Evolutionary conservation across 2,797 vertebrate genomes (phyloP), one percentile per base, ranked within the genome.

Genomic region (Poliocrania exsul): DNA sequence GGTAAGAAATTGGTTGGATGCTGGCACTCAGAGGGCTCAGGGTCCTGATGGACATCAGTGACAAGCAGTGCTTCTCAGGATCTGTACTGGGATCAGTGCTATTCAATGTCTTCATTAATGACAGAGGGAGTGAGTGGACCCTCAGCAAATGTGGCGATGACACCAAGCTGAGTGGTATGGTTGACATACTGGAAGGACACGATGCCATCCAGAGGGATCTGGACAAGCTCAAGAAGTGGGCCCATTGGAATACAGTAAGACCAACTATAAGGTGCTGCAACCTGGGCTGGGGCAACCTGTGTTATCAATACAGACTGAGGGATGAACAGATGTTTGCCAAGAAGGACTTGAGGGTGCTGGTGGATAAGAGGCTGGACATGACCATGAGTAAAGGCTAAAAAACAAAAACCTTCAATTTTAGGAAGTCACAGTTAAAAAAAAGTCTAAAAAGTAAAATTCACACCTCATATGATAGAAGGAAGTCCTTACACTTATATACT

Each of bases 61-160:
- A 35, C 23, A 70, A 70, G 31, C 11, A 19, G 40, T n/a, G 40
- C 24, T 25, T 24, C 44, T 58, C 53, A 38, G 33, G 24, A 33
- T 53, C 46, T 5, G 2, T 9, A 31, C 0, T 2, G 1, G 28
- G 33, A 31, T 14, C 46, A 31, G 9, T 7, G 16, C 35, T 53
- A 33, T 47, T 81, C 29, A 53, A 7, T 20, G 13, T 6, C 26
- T 49, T 35, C 47, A 35, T 26, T 23, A 67, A 9, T 19, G n/a
- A 60, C 24, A 73, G 65, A 53, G 10, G 29, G 11, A 73, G 3
- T 0, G 0, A 73, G 17, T 23, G 33, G 25, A 60, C 11, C 5
- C 33, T 23, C 29, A 47, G 46, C 29, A 47, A 54, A 10, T 46
- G 1, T 60, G 38, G 37, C 47, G 25, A 53, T 23, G 25, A 21